Evolutionary conservation across 2,888 invertebrate species (phyloP).

Genomic region (Nephrotoma flavescens): DNA sequence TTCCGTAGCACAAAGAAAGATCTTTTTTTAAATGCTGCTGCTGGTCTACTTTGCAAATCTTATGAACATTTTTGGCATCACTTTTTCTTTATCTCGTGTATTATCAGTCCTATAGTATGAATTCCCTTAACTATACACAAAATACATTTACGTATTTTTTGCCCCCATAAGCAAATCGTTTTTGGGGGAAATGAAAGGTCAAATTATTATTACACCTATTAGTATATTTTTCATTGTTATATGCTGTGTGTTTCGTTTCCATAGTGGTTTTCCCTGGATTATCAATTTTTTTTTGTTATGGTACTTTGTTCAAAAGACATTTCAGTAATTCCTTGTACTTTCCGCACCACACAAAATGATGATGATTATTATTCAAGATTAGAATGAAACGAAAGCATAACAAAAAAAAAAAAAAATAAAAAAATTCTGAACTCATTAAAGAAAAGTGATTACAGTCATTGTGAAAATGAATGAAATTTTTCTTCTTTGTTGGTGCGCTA

Average conservation of each 20-base stretch:
- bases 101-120: too few relatives aligned
- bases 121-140: too few relatives aligned
- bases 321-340: not conserved
- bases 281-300: not conserved
- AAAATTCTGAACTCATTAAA: not conserved
- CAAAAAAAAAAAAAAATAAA: not conserved
- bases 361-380: not conserved
- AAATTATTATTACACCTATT: not conserved
- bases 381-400: not conserved
- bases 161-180: too few relatives aligned
- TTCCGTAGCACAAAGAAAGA: too few relatives aligned
- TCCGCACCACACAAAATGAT: not conserved
- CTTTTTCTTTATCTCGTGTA: too few relatives aligned
- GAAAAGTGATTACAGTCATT: not conserved
- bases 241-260: not conserved
- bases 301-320: not conserved
- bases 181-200: not conserved
- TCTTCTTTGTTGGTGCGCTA: not conserved
- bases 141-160: too few relatives aligned
- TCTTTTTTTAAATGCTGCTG: too few relatives aligned
- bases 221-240: not conserved
- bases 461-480: not conserved
- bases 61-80: too few relatives aligned
- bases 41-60: too few relatives aligned
- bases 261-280: not conserved